Evolutionary conservation across 2,113 vertebrate genomes (phyloP).

Genomic region (Odontophorus gujanensis): DNA sequence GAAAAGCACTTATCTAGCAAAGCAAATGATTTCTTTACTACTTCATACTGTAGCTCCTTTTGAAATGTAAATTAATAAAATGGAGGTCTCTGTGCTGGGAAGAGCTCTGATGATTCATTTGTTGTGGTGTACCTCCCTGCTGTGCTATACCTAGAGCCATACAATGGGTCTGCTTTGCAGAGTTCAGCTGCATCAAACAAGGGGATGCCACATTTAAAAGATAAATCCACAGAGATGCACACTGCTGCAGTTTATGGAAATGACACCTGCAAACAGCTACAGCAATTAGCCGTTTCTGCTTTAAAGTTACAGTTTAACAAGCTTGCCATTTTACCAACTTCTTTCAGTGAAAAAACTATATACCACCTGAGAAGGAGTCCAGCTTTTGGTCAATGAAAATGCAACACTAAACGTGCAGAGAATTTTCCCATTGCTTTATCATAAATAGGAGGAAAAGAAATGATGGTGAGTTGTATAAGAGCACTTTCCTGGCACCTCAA

Average conservation of each 20-base stretch:
- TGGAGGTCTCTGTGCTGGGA: conserved; percentile 24
- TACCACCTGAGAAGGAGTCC: not conserved
- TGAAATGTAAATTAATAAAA: conserved; percentile 75
- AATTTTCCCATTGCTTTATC: not conserved
- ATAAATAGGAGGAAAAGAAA: not conserved
- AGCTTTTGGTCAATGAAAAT: not conserved
- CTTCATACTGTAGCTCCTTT: conserved; percentile 54
- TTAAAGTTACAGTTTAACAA: conserved; percentile 51
- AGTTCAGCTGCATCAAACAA: not conserved
- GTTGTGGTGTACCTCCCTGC: not conserved
- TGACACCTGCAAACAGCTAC: not conserved
- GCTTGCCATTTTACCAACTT: not conserved
- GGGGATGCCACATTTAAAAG: not conserved
- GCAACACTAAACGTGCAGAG: not conserved
- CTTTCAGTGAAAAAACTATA: not conserved
- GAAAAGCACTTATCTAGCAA: conserved; percentile 71
- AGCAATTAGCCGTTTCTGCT: conserved; percentile 31
- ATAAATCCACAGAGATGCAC: not conserved
- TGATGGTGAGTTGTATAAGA: not conserved
- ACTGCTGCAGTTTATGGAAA: not conserved
- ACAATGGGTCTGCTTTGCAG: not conserved
- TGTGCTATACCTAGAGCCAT: not conserved
- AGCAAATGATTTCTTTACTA: conserved; percentile 72
- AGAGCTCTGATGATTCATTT: conserved; percentile 64
- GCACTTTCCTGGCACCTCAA: rapidly evolving